Base-by-base conservation (phyloP, 2,113 vertebrate species). In the Ancistrus triradiatus region DNA sequence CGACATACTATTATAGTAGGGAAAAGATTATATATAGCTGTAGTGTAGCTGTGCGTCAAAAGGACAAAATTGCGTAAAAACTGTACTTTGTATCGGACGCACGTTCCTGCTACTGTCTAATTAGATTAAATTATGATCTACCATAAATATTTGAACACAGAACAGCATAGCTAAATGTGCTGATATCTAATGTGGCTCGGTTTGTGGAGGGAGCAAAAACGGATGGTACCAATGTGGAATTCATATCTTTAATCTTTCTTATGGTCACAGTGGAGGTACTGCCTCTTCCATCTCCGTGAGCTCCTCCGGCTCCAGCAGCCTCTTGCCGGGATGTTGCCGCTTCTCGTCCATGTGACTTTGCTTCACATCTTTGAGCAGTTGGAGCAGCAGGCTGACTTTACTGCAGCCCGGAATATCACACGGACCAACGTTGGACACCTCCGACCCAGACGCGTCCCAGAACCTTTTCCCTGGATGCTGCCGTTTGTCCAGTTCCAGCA, bases 401-500 rank as follows among this genome's bases (percentile, higher is more conserved):
- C 81, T 85, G 70, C 91, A 93, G 63, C 76, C 84, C 76, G 73
- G 78, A 6, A 77, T 70, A 9, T 83, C 86, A 65, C 93, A 97
- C 0, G 81, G 89, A 40, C 75, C 81, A 67, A 48, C 81, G 68
- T 44, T 69, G 51, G 74, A 66, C 65, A 69, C 71, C 6, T 86
- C 85, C 74, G 77, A 74, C 62, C 46, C 83, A 11, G 77, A 72
- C 69, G 69, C 70, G 74, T 84, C 88, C 83, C 78, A 75, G 68
- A 81, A 82, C 37, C 89, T 84, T 82, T 91, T 96, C 21, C 90
- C 91, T 0, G 90, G 88, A 43, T 93, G 91, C 64, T 95, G 95
- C 7, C 77, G 90, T 77, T 92, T 93, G 63, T 91, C 84, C 68
- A 84, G 4, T 0, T 84, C 73, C 3, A 48, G 14, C 5, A 78